Base-by-base conservation (phyloP, 2,797 vertebrate species). In the Centroberyx gerrardi region DNA sequence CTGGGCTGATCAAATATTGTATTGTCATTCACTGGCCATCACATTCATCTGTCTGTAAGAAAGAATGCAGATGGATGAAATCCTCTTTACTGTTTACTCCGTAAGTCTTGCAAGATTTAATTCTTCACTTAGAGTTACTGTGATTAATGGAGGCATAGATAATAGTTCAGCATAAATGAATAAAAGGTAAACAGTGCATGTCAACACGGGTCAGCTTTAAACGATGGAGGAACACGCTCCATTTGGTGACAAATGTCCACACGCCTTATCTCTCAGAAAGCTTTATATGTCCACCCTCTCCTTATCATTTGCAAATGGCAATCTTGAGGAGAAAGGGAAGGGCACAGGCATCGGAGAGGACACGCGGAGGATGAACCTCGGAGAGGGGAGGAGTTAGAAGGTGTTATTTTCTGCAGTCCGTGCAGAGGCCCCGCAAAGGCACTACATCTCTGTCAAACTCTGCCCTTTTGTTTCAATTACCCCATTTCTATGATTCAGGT, bases 391-490 rank as follows among this genome's bases (percentile, higher is more conserved):
- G 87, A 90, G 89, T 83, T 83, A 17, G 60, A 65, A 74, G 86
- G 87, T 85, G 88, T 92, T 92, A 83, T 93, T 94, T 92, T 94
- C 87, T 90, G 91, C 91, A 89, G 88, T 83, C 88, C 78, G 86
- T 83, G 88, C 87, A 90, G 64, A 83, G 79, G 78, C 67, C 78
- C 76, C 46, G 79, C 81, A 33, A 91, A 89, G 74, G 75, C 87
- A 93, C 90, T 93, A 89, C 80, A 90, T 95, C 94, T 94, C 87
- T 89, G 93, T 92, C 93, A 93, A 85, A 90, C 85, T 83, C 86
- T 93, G 92, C 87, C 92, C 93, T 94, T 95, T 94, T 88, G 81
- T 91, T 92, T 93, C 91, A 94, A 88, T 93, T 94, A 92, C 88
- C 78, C 88, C 78, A 84, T 92, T 92, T 88, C 89, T 89, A 75